Conservation (phyloP, 2,113 vertebrate species). For the Columba livia region DNA sequence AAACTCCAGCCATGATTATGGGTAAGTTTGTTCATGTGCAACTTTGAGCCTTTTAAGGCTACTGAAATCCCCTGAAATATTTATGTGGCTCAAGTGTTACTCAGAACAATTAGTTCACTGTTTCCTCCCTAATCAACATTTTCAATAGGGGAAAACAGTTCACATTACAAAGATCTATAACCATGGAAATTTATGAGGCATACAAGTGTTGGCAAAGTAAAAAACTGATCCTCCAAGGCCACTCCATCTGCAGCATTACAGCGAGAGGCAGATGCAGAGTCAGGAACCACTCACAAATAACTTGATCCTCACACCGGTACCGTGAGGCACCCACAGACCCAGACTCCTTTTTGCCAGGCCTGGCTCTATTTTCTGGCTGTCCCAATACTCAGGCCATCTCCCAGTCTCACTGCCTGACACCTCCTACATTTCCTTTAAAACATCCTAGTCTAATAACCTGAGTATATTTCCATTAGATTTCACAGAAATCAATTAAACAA, state of each 20-base stretch:
- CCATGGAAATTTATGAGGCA: conserved; percentile 9
- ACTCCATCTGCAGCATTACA: not conserved
- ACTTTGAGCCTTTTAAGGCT: conserved; percentile 18
- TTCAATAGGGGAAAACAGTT: not conserved
- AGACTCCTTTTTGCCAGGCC: not conserved
- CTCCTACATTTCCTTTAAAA: not conserved
- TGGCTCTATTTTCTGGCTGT: not conserved
- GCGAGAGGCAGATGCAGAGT: not conserved
- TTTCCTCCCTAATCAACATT: conserved; percentile 16
- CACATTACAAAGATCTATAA: not conserved
- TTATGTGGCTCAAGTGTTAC: conserved; percentile 11
- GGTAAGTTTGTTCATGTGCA: conserved; percentile 14
- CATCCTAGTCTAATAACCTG: not conserved
- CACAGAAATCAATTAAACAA: not conserved
- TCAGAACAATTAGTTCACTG: conserved; percentile 30
- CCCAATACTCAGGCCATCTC: not conserved
- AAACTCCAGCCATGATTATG: not conserved
- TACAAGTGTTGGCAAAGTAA: not conserved
- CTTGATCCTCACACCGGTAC: not conserved
- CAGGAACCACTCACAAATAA: not conserved
- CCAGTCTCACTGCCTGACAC: not conserved
- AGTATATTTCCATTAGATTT: not conserved
- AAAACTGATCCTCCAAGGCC: not conserved
- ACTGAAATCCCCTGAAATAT: conserved; percentile 46
- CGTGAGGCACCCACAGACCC: not conserved